A percentile compares a stretch with the other conserved stretches of the same genome.
These are phyloP conservation scores for Bombus confusus DNA, from an alignment of 1,140 invertebrate genomes.

Conservation along the genomic window DNA sequence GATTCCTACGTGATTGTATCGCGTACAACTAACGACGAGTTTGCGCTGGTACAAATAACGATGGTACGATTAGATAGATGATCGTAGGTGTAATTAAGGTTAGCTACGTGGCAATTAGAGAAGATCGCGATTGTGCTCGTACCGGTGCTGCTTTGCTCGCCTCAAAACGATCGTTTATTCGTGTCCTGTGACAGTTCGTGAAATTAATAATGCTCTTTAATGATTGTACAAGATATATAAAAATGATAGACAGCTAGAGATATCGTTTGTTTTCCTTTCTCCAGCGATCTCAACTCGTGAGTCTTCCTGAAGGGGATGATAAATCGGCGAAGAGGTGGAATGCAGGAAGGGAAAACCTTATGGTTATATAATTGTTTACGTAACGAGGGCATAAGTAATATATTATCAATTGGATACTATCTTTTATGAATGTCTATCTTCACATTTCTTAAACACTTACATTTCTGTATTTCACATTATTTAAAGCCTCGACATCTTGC, in stretches of 20 bases:
- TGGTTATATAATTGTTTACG: conserved; percentile 7
- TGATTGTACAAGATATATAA: conserved; percentile 8
- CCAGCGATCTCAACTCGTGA: neutral
- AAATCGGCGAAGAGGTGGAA: neutral
- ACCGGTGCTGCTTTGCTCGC: neutral
- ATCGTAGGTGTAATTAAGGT: conserved; percentile 46
- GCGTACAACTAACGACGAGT: conserved; percentile 11
- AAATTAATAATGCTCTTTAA: conserved; percentile 33
- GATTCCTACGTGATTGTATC: neutral
- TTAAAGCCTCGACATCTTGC: too few relatives aligned
- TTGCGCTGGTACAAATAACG: conserved; percentile 19
- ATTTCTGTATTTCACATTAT: too few relatives aligned
- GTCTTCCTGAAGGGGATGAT: neutral
- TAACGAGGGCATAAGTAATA: neutral
- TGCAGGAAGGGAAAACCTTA: neutral
- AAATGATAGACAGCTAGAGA: neutral
- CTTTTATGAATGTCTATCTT: neutral
- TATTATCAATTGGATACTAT: neutral
- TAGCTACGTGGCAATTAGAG: conserved; percentile 41
- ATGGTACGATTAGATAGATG: conserved; percentile 40
- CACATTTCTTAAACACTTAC: too few relatives aligned
- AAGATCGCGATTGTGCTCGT: neutral
- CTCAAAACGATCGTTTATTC: conserved; percentile 12
- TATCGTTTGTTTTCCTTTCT: conserved; percentile 1
- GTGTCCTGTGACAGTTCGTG: conserved; percentile 9